Evolutionary conservation across 2,113 vertebrate species (phyloP), one percentile per base, ranked within the genome.

Genomic region (Dicrurus megarhynchus): DNA sequence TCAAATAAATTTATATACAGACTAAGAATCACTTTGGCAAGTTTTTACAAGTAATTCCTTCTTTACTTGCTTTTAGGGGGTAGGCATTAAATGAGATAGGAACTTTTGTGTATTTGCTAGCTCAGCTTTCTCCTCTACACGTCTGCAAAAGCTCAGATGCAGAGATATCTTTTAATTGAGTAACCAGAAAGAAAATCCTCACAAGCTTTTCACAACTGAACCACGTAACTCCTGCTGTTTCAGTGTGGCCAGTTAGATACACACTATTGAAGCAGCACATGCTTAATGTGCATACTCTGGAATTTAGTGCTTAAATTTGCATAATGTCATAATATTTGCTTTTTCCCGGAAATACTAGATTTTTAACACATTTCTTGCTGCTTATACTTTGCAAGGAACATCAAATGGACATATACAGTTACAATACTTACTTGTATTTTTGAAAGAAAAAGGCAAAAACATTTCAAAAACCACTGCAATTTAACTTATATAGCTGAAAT

Each of bases 191-290:
- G n/a, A 85, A 82, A 75, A 79, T 37, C 32, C 21, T n/a, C 19
- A 35, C 16, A 33, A 42, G 33, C 7, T 81, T 84, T 89, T 64
- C 55, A 19, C 21, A 70, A 10, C 10, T 19, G 19, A 74, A 19
- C 50, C 47, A 1, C 13, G 20, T 11, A 69, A 61, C 9, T 52
- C 41, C 41, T 47, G 4, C 33, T 47, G 5, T 64, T n/a, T 64
- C 44, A 33, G 16, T 6, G 8, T 33, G 60, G 33, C 20, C 57
- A 56, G 18, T 7, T 55, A 19, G n/a, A 67, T 10, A 42, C 10
- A 17, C 16, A 41, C 8, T 2, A 2, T 6, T 76, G 21, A 3
- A 4, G 63, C 4, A 60, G 44, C 27, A 42, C 16, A 1, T 22
- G 14, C 21, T 27, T 86, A 24, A 30, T 26, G 26, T 61, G 39